Percentiles rank a stretch among this genome's conserved stretches.
These are phyloP conservation scores for Salvelinus sp. DNA, from an alignment of 2,113 vertebrate species.

Conservation along the genomic window DNA sequence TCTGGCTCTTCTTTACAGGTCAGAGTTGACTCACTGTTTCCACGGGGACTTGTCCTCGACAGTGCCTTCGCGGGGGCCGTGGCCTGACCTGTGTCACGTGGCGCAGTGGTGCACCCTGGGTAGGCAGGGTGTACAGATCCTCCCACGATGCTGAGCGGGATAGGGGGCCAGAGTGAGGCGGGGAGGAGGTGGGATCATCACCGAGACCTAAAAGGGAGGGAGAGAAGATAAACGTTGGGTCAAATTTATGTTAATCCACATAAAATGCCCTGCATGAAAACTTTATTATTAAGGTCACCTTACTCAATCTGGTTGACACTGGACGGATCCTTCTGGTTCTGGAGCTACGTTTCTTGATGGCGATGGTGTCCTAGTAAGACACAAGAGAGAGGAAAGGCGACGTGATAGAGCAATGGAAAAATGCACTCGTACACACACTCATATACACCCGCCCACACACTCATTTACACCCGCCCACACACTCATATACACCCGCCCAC, in stretches of 20 bases:
- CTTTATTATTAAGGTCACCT: slow-evolving; percentile 41
- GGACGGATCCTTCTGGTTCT: slow-evolving; percentile 87
- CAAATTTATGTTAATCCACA: neutral
- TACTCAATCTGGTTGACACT: slow-evolving; percentile 86
- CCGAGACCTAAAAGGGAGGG: slow-evolving; percentile 58
- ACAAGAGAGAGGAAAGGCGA: neutral
- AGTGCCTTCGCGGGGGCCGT: slow-evolving; percentile 79
- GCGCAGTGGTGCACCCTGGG: slow-evolving; percentile 83
- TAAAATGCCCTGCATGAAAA: neutral
- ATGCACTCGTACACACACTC: neutral
- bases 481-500: neutral
- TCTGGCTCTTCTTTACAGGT: neutral
- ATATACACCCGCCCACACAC: slow-evolving; percentile 20
- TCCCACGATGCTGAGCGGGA: slow-evolving; percentile 84
- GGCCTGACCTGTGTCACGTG: slow-evolving; percentile 86
- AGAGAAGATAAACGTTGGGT: neutral
- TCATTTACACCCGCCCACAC: slow-evolving; percentile 5
- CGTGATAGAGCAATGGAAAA: neutral
- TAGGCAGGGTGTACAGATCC: slow-evolving; percentile 84
- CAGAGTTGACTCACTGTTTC: slow-evolving; percentile 64
- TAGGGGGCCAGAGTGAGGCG: slow-evolving; percentile 73
- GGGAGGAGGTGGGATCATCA: slow-evolving; percentile 71
- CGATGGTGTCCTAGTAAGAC: slow-evolving; percentile 83
- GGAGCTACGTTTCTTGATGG: slow-evolving; percentile 85
- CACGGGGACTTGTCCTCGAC: slow-evolving; percentile 67